A percentile compares a stretch with the other conserved stretches of the same genome.
phyloP scores from a whole-genome alignment of 2,888 invertebrate genomes.

The Lamellibrachia satsuma region DNA sequence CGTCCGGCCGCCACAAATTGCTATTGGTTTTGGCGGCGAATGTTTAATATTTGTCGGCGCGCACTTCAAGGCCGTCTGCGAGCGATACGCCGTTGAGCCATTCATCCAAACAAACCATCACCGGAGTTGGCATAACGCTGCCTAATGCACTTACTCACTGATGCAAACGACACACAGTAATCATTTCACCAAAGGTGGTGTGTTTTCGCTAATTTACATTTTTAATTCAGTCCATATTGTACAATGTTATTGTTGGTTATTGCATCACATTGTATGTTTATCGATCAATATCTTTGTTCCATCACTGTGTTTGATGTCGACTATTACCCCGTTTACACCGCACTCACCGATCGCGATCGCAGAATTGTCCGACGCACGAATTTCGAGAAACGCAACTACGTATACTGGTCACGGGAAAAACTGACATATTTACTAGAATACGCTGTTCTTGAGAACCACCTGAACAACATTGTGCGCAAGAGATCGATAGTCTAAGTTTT shows the following conservation, averaged over 20 bases:
- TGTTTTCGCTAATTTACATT: neutral
- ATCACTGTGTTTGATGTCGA: neutral
- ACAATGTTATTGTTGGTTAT: neutral
- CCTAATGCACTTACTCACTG: neutral
- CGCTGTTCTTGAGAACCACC: too few relatives aligned
- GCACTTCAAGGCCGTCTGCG: neutral
- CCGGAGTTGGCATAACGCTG: neutral
- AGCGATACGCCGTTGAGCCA: neutral
- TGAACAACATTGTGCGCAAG: too few relatives aligned
- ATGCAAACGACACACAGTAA: neutral
- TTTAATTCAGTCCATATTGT: neutral
- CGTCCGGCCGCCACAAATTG: neutral
- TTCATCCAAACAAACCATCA: neutral
- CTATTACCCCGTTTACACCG: neutral
- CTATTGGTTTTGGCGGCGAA: conserved; percentile 7
- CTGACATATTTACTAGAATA: too few relatives aligned
- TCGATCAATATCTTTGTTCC: neutral
- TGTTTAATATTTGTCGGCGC: neutral
- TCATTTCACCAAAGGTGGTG: neutral
- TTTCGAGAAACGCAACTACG: too few relatives aligned
- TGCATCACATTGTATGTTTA: neutral
- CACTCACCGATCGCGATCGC: too few relatives aligned
- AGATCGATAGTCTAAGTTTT: too few relatives aligned
- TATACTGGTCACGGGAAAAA: too few relatives aligned
- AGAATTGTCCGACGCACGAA: too few relatives aligned